phyloP scores from a whole-genome alignment of 2,113 vertebrate species.

The Alethe diademata region DNA sequence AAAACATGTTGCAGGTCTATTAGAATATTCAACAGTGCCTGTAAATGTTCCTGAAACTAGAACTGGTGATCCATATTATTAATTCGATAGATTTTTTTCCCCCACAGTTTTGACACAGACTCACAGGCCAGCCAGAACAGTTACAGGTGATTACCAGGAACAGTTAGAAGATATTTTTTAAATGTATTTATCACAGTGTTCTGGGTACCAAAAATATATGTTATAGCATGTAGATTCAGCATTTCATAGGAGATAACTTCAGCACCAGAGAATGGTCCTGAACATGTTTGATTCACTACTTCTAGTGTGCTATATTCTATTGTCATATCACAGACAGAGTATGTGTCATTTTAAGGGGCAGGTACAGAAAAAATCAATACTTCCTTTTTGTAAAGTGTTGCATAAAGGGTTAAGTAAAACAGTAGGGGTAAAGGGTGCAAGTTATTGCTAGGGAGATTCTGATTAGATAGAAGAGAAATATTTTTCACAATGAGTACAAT shows the following conservation, averaged over 20 bases:
- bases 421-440: background rate
- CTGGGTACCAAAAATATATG: background rate
- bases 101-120: background rate
- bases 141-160: background rate
- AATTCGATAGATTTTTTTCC: background rate
- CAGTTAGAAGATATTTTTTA: background rate
- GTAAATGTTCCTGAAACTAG: background rate
- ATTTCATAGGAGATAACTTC: background rate
- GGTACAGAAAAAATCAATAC: background rate
- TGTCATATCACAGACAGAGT: background rate
- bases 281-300: background rate
- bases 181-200: background rate
- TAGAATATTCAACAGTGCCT: background rate
- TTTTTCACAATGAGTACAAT: background rate
- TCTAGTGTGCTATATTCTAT: background rate
- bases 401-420: background rate
- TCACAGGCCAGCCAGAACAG: background rate
- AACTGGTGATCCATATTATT: background rate
- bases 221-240: background rate
- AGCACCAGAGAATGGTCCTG: background rate
- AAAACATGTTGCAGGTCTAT: background rate
- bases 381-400: background rate
- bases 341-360: background rate
- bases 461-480: background rate
- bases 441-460: background rate